A percentile compares a stretch with the other conserved stretches of the same genome.
These are phyloP conservation scores for Scaptodrosophila latifasciaeformis DNA, from an alignment of 2,888 invertebrate genomes.

Conservation along the genomic window DNA sequence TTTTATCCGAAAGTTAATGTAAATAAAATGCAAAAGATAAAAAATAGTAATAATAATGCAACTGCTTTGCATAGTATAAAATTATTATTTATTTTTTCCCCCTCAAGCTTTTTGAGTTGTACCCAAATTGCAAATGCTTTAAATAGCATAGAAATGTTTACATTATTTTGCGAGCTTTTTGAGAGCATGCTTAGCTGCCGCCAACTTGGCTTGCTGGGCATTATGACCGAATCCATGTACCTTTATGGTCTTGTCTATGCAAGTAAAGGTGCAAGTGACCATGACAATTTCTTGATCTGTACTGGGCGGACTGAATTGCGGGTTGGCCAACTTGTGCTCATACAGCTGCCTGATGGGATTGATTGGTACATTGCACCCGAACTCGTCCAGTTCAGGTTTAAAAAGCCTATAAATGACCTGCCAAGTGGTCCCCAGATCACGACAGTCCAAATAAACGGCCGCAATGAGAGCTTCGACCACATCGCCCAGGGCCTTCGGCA, in stretches of 20 bases:
- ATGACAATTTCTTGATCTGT: conserved; percentile 75
- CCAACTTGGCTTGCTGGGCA: conserved; percentile 82
- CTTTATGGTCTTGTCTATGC: conserved; percentile 77
- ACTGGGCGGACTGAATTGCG: conserved; percentile 77
- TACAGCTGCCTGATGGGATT: conserved; percentile 91
- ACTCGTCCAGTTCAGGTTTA: conserved; percentile 88
- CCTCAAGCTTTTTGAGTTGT: too few species aligned
- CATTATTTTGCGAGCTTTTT: conserved; percentile 71
- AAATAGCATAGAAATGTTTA: too few species aligned
- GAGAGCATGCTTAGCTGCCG: conserved; percentile 87
- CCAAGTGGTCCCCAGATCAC: conserved; percentile 86
- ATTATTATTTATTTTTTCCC: conserved; percentile 30
- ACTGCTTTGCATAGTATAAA: too few species aligned
- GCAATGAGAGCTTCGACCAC: conserved; percentile 94
- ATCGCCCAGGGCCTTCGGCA: conserved; percentile 92
- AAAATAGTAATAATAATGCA: neutral
- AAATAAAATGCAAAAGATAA: neutral
- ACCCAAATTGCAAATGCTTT: too few species aligned
- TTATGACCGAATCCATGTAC: conserved; percentile 85
- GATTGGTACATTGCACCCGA: conserved; percentile 88
- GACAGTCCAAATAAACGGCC: conserved; percentile 92
- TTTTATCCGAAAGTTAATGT: neutral
- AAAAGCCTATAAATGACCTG: conserved; percentile 87
- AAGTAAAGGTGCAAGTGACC: conserved; percentile 80
- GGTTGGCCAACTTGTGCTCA: conserved; percentile 87